These are phyloP conservation scores for Corythoichthys haematopterus DNA, from an alignment of 2,113 vertebrate species.

Conservation along the genomic window DNA sequence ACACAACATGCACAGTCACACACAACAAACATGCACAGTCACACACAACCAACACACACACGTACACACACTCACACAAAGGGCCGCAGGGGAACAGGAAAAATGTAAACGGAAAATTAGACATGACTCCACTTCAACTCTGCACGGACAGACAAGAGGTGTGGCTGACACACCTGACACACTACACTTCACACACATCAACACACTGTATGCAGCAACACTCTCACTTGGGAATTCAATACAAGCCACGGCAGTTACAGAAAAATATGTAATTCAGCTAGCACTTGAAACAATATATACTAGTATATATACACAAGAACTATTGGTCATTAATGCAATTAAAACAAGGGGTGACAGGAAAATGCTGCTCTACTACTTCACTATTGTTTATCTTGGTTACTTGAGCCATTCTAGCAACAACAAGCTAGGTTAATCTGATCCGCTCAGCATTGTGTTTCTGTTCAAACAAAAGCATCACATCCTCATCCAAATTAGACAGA, in stretches of 20 bases:
- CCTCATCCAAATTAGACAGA: no score
- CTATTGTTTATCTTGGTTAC: neutral
- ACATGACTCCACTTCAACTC: neutral
- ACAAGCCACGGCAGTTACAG: neutral
- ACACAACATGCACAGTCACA: conserved; percentile 8
- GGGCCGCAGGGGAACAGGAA: conserved; percentile 3
- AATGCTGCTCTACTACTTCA: neutral
- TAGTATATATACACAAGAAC: neutral
- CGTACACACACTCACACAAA: neutral
- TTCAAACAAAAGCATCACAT: no score
- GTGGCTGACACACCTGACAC: conserved; percentile 37
- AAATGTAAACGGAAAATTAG: conserved; percentile 10
- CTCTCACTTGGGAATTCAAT: conserved; percentile 5
- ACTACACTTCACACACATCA: conserved; percentile 12
- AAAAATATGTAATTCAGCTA: neutral
- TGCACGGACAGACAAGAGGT: conserved; percentile 16
- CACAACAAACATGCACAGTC: conserved; percentile 5
- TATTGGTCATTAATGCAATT: neutral
- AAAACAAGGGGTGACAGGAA: neutral
- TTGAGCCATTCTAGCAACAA: conserved; percentile 4
- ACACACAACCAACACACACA: conserved; percentile 2
- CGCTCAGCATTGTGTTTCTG: neutral
- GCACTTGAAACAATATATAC: neutral
- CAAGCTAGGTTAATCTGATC: conserved; percentile 9
- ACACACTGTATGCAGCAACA: neutral